Conservation (phyloP, 2,797 vertebrate species). For the Pantherophis vulpinus region DNA sequence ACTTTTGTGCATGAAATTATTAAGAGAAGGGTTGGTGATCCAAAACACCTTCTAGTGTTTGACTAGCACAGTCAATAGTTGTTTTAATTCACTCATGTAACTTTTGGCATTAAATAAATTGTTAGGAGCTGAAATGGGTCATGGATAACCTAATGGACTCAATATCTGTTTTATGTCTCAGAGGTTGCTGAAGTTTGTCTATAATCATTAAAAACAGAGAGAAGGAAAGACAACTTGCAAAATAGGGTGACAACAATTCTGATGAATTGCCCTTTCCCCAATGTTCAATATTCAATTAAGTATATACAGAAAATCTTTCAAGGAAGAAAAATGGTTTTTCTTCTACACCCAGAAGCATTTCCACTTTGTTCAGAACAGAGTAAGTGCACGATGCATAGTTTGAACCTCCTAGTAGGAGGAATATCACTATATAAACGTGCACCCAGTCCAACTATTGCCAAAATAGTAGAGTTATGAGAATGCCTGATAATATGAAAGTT, state of each 20-base stretch:
- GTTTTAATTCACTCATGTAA: conserved; percentile 54
- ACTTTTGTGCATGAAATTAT: conserved; percentile 61
- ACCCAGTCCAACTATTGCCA: not conserved
- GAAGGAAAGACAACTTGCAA: conserved; percentile 9
- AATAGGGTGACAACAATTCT: conserved; percentile 16
- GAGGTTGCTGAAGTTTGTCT: conserved; percentile 33
- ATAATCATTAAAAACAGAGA: conserved; percentile 39
- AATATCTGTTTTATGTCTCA: conserved; percentile 30
- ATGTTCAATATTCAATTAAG: conserved; percentile 8
- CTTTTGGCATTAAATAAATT: conserved; percentile 56
- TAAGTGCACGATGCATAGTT: not conserved
- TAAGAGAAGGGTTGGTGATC: conserved; percentile 31
- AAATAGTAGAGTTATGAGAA: not conserved
- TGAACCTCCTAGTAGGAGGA: not conserved
- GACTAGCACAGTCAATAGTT: conserved; percentile 50
- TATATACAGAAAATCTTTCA: not conserved
- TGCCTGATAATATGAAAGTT: not conserved
- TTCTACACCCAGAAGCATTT: not conserved
- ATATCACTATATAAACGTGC: not conserved
- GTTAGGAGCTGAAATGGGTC: conserved; percentile 57
- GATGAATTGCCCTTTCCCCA: conserved; percentile 1
- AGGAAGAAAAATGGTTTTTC: not conserved
- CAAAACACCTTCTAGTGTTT: conserved; percentile 44
- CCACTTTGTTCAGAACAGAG: not conserved
- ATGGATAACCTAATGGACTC: conserved; percentile 39